Conservation (phyloP, 1,140 invertebrate genomes). For the Frieseomelitta varia region DNA sequence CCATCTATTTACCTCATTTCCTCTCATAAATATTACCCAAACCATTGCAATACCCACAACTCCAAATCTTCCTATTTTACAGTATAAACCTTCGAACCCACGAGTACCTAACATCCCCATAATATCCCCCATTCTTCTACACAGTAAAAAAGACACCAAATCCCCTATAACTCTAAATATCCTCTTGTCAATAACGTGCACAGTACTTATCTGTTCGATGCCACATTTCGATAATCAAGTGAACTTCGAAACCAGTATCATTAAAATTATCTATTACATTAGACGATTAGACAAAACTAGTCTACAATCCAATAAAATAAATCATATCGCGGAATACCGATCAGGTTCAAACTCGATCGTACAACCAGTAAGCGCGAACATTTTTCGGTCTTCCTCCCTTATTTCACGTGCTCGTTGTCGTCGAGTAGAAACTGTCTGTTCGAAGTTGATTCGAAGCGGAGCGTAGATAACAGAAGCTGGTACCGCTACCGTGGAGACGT, state of each 20-base stretch:
- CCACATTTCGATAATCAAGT: not conserved
- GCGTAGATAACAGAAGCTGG: slow-evolving; percentile 57
- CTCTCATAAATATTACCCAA: not conserved
- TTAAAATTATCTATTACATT: no score
- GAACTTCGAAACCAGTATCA: no score
- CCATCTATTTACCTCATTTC: no score
- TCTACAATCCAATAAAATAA: no score
- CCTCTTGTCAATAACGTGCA: not conserved
- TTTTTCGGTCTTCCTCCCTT: not conserved
- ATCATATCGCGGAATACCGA: no score
- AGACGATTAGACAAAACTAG: no score
- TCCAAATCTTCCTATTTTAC: no score
- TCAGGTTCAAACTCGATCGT: no score
- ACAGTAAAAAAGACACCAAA: no score
- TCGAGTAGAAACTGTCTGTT: not conserved
- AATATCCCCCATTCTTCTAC: no score
- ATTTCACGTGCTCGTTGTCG: slow-evolving; percentile 20
- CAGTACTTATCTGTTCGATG: not conserved
- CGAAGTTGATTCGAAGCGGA: slow-evolving; percentile 21
- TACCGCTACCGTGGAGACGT: slow-evolving; percentile 58
- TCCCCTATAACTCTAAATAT: not conserved
- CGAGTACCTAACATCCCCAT: not conserved
- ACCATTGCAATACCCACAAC: no score
- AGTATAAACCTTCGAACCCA: not conserved
- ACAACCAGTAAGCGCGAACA: no score